Base-by-base conservation (phyloP, 2,113 vertebrate species). In the Rhynchomys soricoides region DNA sequence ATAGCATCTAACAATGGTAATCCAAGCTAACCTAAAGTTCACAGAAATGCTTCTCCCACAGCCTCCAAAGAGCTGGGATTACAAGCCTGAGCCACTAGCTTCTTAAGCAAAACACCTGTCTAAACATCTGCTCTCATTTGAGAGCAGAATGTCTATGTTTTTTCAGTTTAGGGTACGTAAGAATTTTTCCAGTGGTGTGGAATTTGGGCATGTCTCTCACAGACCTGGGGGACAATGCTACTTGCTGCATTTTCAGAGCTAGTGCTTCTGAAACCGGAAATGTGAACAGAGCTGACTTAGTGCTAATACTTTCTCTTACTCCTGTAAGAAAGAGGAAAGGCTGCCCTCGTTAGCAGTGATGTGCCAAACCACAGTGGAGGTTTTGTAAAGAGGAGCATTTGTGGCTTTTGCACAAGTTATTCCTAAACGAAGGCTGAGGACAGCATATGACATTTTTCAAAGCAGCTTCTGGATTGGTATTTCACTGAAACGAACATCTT, bases 341-440 rank as follows among this genome's bases (percentile, higher is more conserved):
- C 95, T 68, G 57, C 97, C 95, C 91, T 97, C 89, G 74, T 81
- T 92, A 97, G 59, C 40, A 3, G 43, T n/a, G 93, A 98, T 0
- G 81, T 98, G 98, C 68, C 90, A 98, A 98, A 98, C 98, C 98
- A 95, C 98, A 98, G 95, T 11, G 37, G 57, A 78, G 89, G 78
- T 71, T 37, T 66, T 97, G 94, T 97, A 95, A 95, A 96, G 93
- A 94, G 70, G 92, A 93, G 78, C 87, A 96, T 64, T 81, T 71
- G 68, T 95, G 96, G 94, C 92, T 98, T 97, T 98, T 98, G 95
- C 94, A 96, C 85, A 96, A 93, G 59, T 95, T 97, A 96, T 98
- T 98, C 98, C 98, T 97, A 95, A 98, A 96, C 96, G 12, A 22
- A 96, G 94, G 92, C 89, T 93, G 91, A 71, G 62, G 94, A 95